Evolutionary conservation across 2,797 vertebrate species (phyloP), one percentile per base, ranked within the genome.

Genomic region (Capromys pilorides): DNA sequence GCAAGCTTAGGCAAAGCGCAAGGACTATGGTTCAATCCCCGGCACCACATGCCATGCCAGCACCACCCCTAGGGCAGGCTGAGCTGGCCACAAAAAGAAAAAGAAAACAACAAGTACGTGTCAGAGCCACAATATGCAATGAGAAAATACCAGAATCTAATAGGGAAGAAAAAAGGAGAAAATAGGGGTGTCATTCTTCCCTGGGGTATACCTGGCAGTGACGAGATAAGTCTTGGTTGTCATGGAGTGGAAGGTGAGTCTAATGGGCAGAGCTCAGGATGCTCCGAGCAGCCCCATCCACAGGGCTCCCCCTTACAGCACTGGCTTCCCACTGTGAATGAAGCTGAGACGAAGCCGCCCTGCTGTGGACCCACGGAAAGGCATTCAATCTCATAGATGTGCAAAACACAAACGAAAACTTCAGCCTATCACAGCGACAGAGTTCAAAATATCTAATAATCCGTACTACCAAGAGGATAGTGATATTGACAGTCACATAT

Each of bases 371-470:
- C 49, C 22, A 8, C 0, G 4, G 61, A 79, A 92, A 91, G 33
- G n/a, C 22, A 62, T 24, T 54, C 51, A 14, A 41, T 51, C 22
- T 69, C 59, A 64, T 1, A 5, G 13, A 59, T 24, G 6, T 28
- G 45, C 87, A 66, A 92, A 88, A 80, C 31, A 3, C 26, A 71
- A 91, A 71, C 33, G 45, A 75, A 73, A 80, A 39, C 13, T 62
- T 22, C 57, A 77, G 71, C 26, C 22, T 67, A 9, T 11, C 19
- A 88, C 21, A 66, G 49, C 2, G 8, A 4, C 81, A 59, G 33
- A 51, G 39, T 36, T 94, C 88, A 77, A 94, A 86, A 90, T 41
- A 41, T 22, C 49, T 71, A 75, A 49, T 41, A 75, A 90, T 24
- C 57, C 64, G 8, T 59, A 90, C 0, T 16, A 12, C 62, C 79